Conservation (phyloP, 2,888 invertebrate genomes). For the Amphipoea lucens region DNA sequence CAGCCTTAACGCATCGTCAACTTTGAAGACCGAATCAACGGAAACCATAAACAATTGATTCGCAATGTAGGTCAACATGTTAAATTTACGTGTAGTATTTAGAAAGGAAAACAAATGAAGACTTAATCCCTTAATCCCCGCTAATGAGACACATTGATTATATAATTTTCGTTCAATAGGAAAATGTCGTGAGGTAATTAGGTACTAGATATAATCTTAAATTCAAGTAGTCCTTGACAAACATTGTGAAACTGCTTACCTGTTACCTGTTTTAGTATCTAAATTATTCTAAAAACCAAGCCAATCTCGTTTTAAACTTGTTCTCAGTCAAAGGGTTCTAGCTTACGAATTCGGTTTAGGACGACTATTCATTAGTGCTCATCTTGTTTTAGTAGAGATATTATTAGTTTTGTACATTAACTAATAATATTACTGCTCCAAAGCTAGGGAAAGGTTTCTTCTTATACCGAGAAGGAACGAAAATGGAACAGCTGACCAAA, state of each 20-base stretch:
- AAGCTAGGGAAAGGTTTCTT: background rate
- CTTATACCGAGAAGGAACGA: background rate
- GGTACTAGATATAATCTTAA: background rate
- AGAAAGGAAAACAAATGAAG: background rate
- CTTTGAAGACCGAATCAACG: slow-evolving; percentile 9
- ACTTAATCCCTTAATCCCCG: background rate
- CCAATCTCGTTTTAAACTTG: slow-evolving; percentile 1
- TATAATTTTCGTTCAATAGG: background rate
- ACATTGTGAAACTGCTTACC: background rate
- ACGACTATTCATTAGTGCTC: background rate
- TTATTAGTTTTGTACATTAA: background rate
- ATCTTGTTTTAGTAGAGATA: background rate
- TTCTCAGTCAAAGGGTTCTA: background rate
- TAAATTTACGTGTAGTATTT: background rate
- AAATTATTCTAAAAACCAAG: slow-evolving; percentile 12
- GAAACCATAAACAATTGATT: slow-evolving; percentile 3
- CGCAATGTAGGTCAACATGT: slow-evolving; percentile 7
- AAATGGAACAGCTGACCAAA: background rate
- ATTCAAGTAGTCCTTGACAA: slow-evolving; percentile 9
- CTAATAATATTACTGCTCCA: background rate
- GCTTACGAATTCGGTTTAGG: slow-evolving; percentile 11
- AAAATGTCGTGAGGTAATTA: background rate
- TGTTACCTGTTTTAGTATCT: background rate
- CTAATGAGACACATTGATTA: no score
- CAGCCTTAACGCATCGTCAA: no score